Evolutionary conservation across 2,797 vertebrate species (phyloP).

Genomic region (Lithobates sylvaticus): DNA sequence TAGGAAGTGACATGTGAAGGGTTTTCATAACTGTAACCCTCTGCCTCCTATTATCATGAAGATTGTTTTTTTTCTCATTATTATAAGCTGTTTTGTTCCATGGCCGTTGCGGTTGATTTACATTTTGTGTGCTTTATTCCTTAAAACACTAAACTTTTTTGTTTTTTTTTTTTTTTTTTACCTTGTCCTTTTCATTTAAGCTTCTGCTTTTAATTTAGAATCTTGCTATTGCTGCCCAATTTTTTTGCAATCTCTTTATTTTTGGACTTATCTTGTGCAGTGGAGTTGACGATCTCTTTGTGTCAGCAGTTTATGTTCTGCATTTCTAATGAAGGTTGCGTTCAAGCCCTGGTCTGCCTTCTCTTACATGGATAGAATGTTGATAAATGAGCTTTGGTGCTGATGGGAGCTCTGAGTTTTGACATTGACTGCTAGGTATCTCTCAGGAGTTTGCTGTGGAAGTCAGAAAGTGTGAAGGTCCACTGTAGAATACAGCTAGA

Average conservation of each 20-base stretch:
- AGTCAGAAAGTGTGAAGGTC: slow-evolving; percentile 69
- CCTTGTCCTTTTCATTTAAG: not conserved
- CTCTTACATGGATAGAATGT: slow-evolving; percentile 81
- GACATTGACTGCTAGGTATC: slow-evolving; percentile 70
- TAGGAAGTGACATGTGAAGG: slow-evolving; percentile 27
- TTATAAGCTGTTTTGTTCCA: slow-evolving; percentile 1
- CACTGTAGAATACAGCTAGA: slow-evolving; percentile 60
- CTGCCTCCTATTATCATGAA: slow-evolving; percentile 29
- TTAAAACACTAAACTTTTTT: not conserved
- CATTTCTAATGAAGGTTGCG: slow-evolving; percentile 86
- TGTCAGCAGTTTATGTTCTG: slow-evolving; percentile 92
- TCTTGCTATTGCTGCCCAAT: not conserved
- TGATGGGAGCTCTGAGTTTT: slow-evolving; percentile 73
- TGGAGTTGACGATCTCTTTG: slow-evolving; percentile 78
- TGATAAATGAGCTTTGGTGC: slow-evolving; percentile 83
- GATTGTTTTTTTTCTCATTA: not conserved
- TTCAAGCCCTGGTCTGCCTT: slow-evolving; percentile 70
- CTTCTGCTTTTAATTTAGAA: not conserved
- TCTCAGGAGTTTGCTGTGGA: slow-evolving; percentile 67
- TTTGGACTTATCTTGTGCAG: slow-evolving; percentile 45
- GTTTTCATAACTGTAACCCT: not conserved
- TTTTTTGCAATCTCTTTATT: slow-evolving; percentile 53
- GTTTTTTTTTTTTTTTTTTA: not conserved
- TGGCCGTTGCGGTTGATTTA: not conserved
- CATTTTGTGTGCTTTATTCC: not conserved